Percentiles rank a stretch among this genome's conserved stretches.
phyloP scores from a whole-genome alignment of 2,888 invertebrate species.

The Drosophila cognata region DNA sequence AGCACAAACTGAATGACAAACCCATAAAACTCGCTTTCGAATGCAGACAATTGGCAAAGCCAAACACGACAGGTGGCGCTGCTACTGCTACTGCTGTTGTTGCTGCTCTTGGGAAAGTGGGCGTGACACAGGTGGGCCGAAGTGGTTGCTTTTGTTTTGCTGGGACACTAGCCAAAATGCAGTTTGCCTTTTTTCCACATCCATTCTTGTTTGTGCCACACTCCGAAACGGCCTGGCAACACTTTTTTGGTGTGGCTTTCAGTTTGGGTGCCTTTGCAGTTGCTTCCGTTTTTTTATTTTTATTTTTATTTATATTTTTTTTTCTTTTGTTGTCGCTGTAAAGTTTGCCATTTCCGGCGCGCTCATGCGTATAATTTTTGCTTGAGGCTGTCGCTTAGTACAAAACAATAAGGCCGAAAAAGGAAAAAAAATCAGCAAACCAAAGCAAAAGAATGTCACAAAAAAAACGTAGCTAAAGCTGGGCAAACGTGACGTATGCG shows the following conservation, averaged over 20 bases:
- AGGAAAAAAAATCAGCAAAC: constrained; percentile 5
- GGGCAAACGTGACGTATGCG: constrained; percentile 70
- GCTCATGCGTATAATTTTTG: constrained; percentile 80
- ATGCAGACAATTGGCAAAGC: constrained; percentile 36
- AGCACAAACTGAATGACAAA: constrained; percentile 23
- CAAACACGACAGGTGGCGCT: constrained; percentile 33
- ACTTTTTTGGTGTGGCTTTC: constrained; percentile 75
- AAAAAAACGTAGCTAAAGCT: constrained; percentile 37
- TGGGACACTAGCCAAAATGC: constrained; percentile 38
- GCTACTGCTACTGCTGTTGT: constrained; percentile 8
- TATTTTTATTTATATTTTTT: constrained; percentile 8
- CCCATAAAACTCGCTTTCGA: constrained; percentile 21
- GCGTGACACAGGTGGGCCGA: constrained; percentile 48
- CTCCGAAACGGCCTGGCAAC: constrained; percentile 44
- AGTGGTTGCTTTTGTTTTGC: constrained; percentile 39
- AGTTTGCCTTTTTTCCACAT: background rate
- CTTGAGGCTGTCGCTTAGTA: constrained; percentile 76
- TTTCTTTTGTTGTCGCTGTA: constrained; percentile 49
- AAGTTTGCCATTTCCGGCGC: constrained; percentile 80
- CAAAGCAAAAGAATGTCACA: constrained; percentile 33
- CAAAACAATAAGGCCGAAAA: constrained; percentile 67
- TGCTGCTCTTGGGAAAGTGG: constrained; percentile 36
- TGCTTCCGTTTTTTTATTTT: constrained; percentile 61
- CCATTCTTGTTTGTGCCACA: background rate
- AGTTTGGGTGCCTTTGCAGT: constrained; percentile 70